Base-by-base conservation (phyloP, 2,113 vertebrate genomes). In the Podarcis cretensis region DNA sequence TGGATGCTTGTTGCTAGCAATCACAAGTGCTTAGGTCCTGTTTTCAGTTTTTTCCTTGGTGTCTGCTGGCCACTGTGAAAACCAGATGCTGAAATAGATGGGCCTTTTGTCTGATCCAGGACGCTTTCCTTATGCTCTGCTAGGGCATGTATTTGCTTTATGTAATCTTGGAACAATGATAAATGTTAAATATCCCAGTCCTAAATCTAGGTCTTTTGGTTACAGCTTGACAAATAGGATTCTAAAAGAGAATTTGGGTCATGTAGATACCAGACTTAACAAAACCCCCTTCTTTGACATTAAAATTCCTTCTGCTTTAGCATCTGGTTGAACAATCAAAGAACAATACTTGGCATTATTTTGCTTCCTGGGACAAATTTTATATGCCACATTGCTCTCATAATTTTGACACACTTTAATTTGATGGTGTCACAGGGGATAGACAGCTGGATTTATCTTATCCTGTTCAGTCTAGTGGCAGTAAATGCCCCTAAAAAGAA, bases 331-430 rank as follows among this genome's bases (percentile, higher is more conserved):
- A 81, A 14, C 1, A 43, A 40, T 87, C 90, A 37, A 85, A 5
- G 32, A 6, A 80, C 8, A n/a, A 54, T 68, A 0, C 27, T 87
- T 14, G 7, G 73, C 82, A 30, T 13, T 23, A 2, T 40, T 81
- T 40, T 3, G 5, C 77, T 84, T 81, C 7, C 75, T 25, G 84
- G 63, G 25, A n/a, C 30, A n/a, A 81, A 87, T 2, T 69, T 91
- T 83, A 83, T 66, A 37, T 37, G 84, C 14, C 43, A 65, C 88
- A 90, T 74, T 35, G 14, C 13, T 87, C 37, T 73, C 77, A 84
- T 78, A 30, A 74, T n/a, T 32, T 81, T 13, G 10, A 65, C 7
- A 35, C 27, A 27, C 2, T 85, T 86, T 85, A 32, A 83, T 85
- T 87, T 84, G 30, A 20, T 66, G 40, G 68, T 9, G 77, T 75